Evolutionary conservation across 2,888 invertebrate genomes (phyloP).

Genomic region (Amblyjoppa fuscipennis): DNA sequence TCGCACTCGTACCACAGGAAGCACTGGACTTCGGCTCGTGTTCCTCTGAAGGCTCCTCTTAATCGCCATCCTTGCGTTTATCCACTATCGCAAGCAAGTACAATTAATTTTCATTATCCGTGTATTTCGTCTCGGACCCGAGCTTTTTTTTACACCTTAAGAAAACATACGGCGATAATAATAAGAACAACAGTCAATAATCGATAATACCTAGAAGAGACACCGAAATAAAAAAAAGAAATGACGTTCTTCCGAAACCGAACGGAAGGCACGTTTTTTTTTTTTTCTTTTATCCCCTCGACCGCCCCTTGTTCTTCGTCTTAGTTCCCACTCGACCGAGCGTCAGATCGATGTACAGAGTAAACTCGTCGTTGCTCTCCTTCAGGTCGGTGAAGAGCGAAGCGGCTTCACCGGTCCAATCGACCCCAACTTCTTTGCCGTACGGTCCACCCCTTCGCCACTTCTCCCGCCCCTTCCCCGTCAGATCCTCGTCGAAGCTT

Average conservation of each 20-base stretch:
- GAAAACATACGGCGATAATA: background rate
- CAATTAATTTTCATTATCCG: background rate
- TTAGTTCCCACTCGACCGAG: constrained; percentile 35
- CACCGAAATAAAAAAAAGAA: constrained; percentile 2
- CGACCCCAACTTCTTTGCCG: constrained; percentile 5
- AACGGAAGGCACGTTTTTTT: background rate
- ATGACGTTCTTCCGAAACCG: background rate
- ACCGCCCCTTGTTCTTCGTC: constrained; percentile 7
- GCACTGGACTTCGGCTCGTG: too few relatives aligned
- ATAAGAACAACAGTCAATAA: background rate
- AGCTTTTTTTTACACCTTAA: background rate
- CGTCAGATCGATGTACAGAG: constrained; percentile 50
- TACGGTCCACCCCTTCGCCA: background rate
- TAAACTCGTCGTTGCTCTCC: constrained; percentile 43
- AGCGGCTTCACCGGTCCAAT: constrained; percentile 33
- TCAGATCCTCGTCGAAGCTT: constrained; percentile 1
- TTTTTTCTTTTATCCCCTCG: constrained; percentile 13
- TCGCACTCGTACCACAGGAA: too few relatives aligned
- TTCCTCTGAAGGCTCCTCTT: too few relatives aligned
- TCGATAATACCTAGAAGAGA: background rate
- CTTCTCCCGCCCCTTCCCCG: background rate
- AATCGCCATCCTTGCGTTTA: too few relatives aligned
- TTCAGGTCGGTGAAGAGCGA: constrained; percentile 36
- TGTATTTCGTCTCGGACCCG: background rate
- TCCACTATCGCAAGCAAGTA: background rate